Percentiles rank a stretch among this genome's conserved stretches.
Conservation (phyloP, 2,888 invertebrate genomes). For the Macaria notata region DNA sequence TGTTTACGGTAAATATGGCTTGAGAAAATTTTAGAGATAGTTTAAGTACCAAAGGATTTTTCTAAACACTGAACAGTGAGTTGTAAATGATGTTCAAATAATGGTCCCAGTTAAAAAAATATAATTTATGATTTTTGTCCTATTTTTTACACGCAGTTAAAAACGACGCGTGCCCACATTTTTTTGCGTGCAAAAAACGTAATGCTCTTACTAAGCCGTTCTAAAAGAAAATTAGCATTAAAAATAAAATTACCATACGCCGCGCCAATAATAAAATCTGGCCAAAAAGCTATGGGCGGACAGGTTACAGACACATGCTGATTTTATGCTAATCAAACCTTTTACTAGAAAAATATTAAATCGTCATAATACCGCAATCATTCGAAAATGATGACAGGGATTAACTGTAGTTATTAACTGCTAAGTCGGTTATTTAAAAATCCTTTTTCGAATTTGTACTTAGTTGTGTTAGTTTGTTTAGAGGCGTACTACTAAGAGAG, state of each 20-base stretch:
- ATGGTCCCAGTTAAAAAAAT: background rate
- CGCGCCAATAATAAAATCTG: constrained; percentile 39
- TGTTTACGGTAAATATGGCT: background rate
- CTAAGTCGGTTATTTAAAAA: too few species aligned
- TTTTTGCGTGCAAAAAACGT: constrained; percentile 58
- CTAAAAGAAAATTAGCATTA: constrained; percentile 65
- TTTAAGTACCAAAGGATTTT: background rate
- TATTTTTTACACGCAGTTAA: constrained; percentile 41
- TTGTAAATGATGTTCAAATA: too few species aligned
- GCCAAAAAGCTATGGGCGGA: constrained; percentile 65
- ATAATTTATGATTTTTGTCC: constrained; percentile 28
- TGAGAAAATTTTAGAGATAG: background rate
- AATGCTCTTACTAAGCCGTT: constrained; percentile 41
- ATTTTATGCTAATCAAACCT: constrained; percentile 65
- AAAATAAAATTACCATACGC: constrained; percentile 27
- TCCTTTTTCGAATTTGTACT: too few species aligned
- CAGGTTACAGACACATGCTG: constrained; percentile 50
- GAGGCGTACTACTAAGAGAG: too few species aligned
- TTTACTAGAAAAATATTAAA: constrained; percentile 3
- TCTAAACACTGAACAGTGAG: too few species aligned
- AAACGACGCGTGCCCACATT: constrained; percentile 66
- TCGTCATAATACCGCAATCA: background rate
- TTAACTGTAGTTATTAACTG: too few species aligned
- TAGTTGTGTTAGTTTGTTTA: too few species aligned
- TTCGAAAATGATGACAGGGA: too few species aligned